Evolutionary conservation across 2,888 invertebrate species (phyloP), one percentile per base, ranked within the genome.

Genomic region (Unio delphinus): DNA sequence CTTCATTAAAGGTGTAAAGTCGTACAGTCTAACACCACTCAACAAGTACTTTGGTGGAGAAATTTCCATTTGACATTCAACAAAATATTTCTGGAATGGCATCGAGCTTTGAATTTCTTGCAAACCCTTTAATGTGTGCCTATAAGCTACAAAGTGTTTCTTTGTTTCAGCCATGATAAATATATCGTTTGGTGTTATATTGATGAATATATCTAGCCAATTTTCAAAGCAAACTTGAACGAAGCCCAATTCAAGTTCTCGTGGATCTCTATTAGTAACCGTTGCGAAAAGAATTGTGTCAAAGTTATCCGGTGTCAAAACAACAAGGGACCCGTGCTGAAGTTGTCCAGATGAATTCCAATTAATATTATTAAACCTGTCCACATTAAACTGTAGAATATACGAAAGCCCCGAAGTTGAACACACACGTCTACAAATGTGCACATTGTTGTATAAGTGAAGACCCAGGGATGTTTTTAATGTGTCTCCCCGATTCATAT

Each of bases 281-380:
- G 93, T 93, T 0, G 93, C 95, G 83, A 95, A 93, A 71, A 94
- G 88, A 56, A 95, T 90, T 5, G 93, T 93, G 54, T 92, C 89
- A 89, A 96, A 96, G 70, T 93, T 91, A 85, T 94, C 93, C 55
- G 90, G 90, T 0, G 94, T 94, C 58, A 96, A 93, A 70, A 94
- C 93, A 0, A 96, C 88, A 18, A 96, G 89, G 0, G 95, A 93
- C 0, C 95, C 95, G 84, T 90, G 23, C 23, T 23, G 23, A 23
- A 23, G 23, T 23, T 23, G 23, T 23, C 23, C 23, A 23, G 23
- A 23, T 62, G 89, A 85, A 71, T 91, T 90, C 91, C 92, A 92
- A 28, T 80, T 78, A 18, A 84, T 66, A 3, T 55, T 69, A 18
- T 65, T 69, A 7, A 83, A 68, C 17, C 65, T 34, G 5, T 69